Evolutionary conservation across 2,113 vertebrate species (phyloP), one percentile per base, ranked within the genome.

Genomic region (Thermophis baileyi): DNA sequence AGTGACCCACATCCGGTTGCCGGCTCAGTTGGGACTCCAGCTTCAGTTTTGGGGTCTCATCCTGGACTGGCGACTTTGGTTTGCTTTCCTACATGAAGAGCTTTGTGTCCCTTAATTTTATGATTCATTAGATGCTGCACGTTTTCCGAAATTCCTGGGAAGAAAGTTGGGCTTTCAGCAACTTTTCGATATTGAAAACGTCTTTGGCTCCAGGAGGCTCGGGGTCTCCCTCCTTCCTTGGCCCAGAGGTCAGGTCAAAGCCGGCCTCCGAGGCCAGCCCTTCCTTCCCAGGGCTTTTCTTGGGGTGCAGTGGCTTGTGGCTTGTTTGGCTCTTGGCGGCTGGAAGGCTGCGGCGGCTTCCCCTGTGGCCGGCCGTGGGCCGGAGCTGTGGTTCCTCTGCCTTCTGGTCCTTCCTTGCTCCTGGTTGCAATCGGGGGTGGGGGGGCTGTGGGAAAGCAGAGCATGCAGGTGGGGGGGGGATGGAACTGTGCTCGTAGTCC

Each of bases 401-500:
- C 90, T 94, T 91, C 89, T 90, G 88, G 49, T 16, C 89, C 87
- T 53, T 47, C 91, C 50, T 85, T 89, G 90, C 90, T 57, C 44
- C 54, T 0, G 1, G 74, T 91, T 90, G 92, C 90, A 94, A 86
- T 94, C 40, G 54, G 91, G 87, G 92, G 89, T 1, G 9, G 85
- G 3, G 91, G 85, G 92, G n/a, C 5, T 35, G 63, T 18, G 14
- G 63, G n/a, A 40, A 40, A 81, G 89, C 90, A 90, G 91, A 88
- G 50, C 9, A 0, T 20, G 50, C 49, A 35, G 50, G 50, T 18
- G 14, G 91, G 88, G 54, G 5, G 20, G 92, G 91, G 93, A 88
- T 96, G 63, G 95, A 91, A 88, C 93, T 88, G 53, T 92, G 97
- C 97, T 96, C 95, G 95, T 93, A 96, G 97, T 98, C 96, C 96